Conservation (phyloP, 1,140 invertebrate genomes). For the Drosophila seguyi region DNA sequence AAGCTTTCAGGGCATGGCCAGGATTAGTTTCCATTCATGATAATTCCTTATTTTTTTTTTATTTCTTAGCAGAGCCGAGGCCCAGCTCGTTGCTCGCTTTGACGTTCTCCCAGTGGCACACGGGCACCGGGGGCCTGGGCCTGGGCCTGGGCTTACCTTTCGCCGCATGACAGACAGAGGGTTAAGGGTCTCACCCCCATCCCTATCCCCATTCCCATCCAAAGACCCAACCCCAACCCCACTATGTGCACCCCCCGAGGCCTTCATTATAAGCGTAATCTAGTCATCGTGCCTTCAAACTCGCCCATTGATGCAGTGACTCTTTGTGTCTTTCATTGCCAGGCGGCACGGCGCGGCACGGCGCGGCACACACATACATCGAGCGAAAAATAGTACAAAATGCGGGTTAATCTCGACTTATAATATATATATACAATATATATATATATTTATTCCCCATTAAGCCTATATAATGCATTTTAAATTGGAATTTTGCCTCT, state of each 20-base stretch:
- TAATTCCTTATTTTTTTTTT: constrained; percentile 27
- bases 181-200: constrained; percentile 27
- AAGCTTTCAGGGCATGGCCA: constrained; percentile 46
- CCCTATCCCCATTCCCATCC: not conserved
- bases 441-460: constrained; percentile 12
- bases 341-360: constrained; percentile 6
- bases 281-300: constrained; percentile 52
- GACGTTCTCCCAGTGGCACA: constrained; percentile 28
- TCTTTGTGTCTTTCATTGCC: constrained; percentile 49
- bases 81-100: constrained; percentile 29
- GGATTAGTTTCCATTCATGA: constrained; percentile 52
- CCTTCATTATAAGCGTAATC: constrained; percentile 54
- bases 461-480: constrained; percentile 25
- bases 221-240: not conserved
- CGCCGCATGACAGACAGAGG: constrained; percentile 28
- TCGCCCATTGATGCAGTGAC: constrained; percentile 50
- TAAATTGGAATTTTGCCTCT: constrained; percentile 16
- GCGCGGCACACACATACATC: constrained; percentile 28
- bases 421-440: not conserved
- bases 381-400: constrained; percentile 20
- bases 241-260: constrained; percentile 6
- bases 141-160: constrained; percentile 35
- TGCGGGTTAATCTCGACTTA: constrained; percentile 35
- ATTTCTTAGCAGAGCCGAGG: not conserved
- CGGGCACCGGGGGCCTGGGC: not conserved